Base-by-base conservation (phyloP, 1,140 invertebrate species). In the Andrena cerasifolii region DNA sequence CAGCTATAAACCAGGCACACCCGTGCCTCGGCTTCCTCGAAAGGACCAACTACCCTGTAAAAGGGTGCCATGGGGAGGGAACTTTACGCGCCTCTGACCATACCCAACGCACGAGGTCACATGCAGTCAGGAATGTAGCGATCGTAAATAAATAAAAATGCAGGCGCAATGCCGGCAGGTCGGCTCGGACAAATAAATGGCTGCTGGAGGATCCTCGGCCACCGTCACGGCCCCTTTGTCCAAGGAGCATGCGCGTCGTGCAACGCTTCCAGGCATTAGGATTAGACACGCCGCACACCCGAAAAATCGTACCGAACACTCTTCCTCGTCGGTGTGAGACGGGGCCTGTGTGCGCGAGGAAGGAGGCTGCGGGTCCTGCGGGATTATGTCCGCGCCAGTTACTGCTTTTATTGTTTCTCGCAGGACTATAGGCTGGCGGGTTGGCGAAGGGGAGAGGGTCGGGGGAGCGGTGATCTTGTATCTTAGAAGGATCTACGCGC, bases 401-500 rank as follows among this genome's bases (percentile, higher is more conserved):
- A 10, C 24, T 67, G 51, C 63, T 86, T 78, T 86, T 83, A 78
- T 81, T 81, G 65, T 83, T 73, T 76, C 43, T 65, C 56, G 61
- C 56, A 43, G 65, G 62, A n/a, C 47, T 80, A 40, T 40, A 78
- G 80, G 65, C 70, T 36, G 24, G 24, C 36, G 43, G 3, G 51
- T 51, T 24, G 33, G 43, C 10, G 26, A 56, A 40, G 33, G 70
- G 36, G 43, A 56, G 40, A 24, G 68, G 61, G 28, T 36, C 31
- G 40, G 62, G 24, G 63, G 49, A 8, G 47, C 58, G 56, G 71
- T 51, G 62, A 70, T 49, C 72, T 78, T 87, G 82, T 91, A 88
- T 91, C 89, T 89, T 78, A 62, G 82, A 84, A 86, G 87, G 83
- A 91, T 90, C 90, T 91, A 91, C 89, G 89, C 87, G 88, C 83